phyloP scores from a whole-genome alignment of 37 sponge, comb jelly and placozoan genomes.

The Lycopodina hypogea region DNA sequence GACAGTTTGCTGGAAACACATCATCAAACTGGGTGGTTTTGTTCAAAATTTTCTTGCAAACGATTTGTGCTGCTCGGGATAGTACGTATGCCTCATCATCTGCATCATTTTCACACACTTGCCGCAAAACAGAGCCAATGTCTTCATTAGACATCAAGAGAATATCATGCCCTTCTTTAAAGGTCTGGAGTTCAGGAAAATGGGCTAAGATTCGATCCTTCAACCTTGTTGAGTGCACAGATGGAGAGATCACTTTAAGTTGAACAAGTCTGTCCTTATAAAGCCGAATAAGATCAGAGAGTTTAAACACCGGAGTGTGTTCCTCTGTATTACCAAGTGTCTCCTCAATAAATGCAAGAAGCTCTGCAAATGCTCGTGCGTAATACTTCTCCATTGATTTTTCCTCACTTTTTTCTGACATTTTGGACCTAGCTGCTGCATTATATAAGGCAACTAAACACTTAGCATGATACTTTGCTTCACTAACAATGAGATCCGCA shows the following conservation, averaged over 20 bases:
- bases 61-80: too few species aligned
- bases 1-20: not conserved
- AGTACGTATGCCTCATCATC: not conserved
- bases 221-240: not conserved
- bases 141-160: not conserved
- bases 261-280: not conserved
- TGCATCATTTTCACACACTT: not conserved
- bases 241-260: not conserved
- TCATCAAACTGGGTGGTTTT: not conserved
- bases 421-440: not conserved
- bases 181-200: not conserved
- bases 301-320: not conserved
- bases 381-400: not conserved
- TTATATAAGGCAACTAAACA: not conserved
- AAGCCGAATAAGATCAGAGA: not conserved
- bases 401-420: not conserved
- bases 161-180: too few species aligned
- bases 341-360: conserved; percentile 1
- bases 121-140: not conserved
- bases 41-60: not conserved
- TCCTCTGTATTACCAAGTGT: not conserved
- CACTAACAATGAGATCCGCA: not conserved
- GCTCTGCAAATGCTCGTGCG: not conserved
- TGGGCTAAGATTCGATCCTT: conserved; percentile 1
- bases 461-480: not conserved